phyloP scores from a whole-genome alignment of 2,888 invertebrate genomes.

The Xylocampa areola region DNA sequence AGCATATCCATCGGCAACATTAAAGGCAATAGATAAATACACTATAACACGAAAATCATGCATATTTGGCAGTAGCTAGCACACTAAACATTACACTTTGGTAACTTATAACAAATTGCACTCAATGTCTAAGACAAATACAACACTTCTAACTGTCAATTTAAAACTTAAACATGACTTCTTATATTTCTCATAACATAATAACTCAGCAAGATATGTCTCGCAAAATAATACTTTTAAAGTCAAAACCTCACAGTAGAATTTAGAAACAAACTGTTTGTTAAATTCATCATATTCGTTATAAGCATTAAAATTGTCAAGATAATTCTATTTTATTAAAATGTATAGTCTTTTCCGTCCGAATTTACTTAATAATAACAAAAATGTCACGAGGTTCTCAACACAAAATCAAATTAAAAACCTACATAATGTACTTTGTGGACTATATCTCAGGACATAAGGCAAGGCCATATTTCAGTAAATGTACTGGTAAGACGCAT shows the following conservation, averaged over 20 bases:
- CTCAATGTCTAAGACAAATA: conserved; percentile 15
- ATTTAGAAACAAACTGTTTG: not conserved
- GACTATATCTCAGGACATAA: too few species aligned
- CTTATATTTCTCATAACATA: conserved; percentile 1
- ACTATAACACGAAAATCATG: conserved; percentile 46
- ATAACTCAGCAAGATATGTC: not conserved
- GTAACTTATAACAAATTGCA: conserved; percentile 27
- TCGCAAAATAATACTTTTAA: conserved; percentile 23
- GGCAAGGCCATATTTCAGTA: not conserved
- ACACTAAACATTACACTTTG: conserved; percentile 40
- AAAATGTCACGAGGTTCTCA: too few species aligned
- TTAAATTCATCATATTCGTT: conserved; percentile 8
- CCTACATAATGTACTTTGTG: too few species aligned
- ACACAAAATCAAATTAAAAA: too few species aligned
- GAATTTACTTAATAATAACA: too few species aligned
- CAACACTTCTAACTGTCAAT: conserved; percentile 4
- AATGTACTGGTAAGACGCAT: not conserved
- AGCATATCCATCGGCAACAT: conserved; percentile 16
- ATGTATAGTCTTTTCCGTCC: not conserved
- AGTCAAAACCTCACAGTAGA: conserved; percentile 2
- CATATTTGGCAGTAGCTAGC: conserved; percentile 53
- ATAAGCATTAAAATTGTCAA: conserved; percentile 1
- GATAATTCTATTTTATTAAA: not conserved
- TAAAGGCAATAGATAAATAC: conserved; percentile 28
- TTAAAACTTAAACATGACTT: conserved; percentile 10